A percentile compares a stretch with the other conserved stretches of the same genome.
These are phyloP conservation scores for Drosophila kanapiae DNA, from an alignment of 1,140 invertebrate species.

Conservation along the genomic window DNA sequence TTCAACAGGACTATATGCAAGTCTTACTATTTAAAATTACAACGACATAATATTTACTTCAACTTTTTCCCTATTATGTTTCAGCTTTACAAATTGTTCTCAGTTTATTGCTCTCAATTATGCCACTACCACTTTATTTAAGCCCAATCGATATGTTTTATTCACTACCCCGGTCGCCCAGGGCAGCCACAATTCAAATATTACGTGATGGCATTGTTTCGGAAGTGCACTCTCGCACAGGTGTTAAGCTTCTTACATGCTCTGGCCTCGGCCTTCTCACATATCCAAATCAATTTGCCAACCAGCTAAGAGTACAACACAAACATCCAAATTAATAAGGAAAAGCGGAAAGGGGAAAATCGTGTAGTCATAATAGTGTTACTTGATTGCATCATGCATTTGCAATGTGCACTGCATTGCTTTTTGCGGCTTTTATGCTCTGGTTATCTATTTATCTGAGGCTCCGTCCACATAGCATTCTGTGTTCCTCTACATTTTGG, in stretches of 20 bases:
- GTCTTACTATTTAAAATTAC: too few species aligned
- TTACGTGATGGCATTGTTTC: constrained; percentile 16
- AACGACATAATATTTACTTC: too few species aligned
- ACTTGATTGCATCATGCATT: constrained; percentile 5
- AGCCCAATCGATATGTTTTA: neutral
- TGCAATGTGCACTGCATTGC: constrained; percentile 41
- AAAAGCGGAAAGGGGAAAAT: constrained; percentile 67
- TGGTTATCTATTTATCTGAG: constrained; percentile 9
- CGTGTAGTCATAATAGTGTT: constrained; percentile 65
- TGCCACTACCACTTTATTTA: neutral
- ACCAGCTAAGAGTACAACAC: constrained; percentile 1
- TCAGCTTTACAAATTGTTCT: too few species aligned
- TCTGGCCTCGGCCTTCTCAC: neutral
- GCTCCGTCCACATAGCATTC: neutral
- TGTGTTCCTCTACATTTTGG: neutral
- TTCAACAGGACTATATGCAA: too few species aligned
- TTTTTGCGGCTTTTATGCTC: constrained; percentile 56
- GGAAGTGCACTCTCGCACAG: constrained; percentile 18
- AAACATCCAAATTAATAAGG: constrained; percentile 60
- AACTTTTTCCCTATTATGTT: neutral
- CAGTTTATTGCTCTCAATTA: neutral
- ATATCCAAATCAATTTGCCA: constrained; percentile 28
- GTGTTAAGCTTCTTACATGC: constrained; percentile 9
- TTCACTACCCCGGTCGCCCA: neutral
- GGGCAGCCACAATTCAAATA: constrained; percentile 17